Conservation (phyloP, 2,888 invertebrate species). For the Ditula angustiorana region DNA sequence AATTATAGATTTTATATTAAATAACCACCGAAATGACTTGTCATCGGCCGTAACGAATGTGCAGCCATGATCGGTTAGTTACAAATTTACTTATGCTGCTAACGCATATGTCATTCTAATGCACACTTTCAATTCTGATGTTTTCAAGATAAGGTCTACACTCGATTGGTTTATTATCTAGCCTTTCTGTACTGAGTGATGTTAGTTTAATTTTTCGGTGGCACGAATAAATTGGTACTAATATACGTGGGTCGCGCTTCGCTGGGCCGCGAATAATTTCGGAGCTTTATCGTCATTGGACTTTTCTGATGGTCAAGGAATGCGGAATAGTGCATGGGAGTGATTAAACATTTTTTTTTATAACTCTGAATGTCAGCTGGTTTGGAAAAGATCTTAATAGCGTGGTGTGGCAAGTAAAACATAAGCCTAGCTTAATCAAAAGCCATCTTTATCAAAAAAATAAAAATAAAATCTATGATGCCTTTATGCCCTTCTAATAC, state of each 20-base stretch:
- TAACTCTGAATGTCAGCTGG: too few species aligned
- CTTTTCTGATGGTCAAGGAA: slow-evolving; percentile 6
- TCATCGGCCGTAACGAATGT: slow-evolving; percentile 37
- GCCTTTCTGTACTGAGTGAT: not conserved
- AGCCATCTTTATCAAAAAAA: too few species aligned
- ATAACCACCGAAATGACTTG: slow-evolving; percentile 18
- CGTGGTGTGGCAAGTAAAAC: too few species aligned
- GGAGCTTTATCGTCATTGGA: slow-evolving; percentile 17
- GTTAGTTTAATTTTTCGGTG: not conserved
- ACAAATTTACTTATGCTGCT: slow-evolving; percentile 25
- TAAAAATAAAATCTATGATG: too few species aligned
- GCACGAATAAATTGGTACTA: slow-evolving; percentile 17
- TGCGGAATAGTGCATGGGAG: slow-evolving; percentile 5
- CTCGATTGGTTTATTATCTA: not conserved
- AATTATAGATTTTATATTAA: slow-evolving; percentile 27
- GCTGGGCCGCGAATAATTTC: slow-evolving; percentile 13
- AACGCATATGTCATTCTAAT: not conserved
- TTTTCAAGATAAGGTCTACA: not conserved
- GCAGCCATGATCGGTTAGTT: slow-evolving; percentile 26
- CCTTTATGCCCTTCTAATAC: too few species aligned
- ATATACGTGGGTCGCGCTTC: slow-evolving; percentile 33
- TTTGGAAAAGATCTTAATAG: too few species aligned
- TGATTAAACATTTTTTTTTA: not conserved
- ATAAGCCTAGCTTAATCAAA: too few species aligned
- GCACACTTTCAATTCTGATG: not conserved